Percentiles rank a stretch among this genome's conserved stretches.
phyloP scores from a whole-genome alignment of 2,888 invertebrate genomes.

The Protula sp. region DNA sequence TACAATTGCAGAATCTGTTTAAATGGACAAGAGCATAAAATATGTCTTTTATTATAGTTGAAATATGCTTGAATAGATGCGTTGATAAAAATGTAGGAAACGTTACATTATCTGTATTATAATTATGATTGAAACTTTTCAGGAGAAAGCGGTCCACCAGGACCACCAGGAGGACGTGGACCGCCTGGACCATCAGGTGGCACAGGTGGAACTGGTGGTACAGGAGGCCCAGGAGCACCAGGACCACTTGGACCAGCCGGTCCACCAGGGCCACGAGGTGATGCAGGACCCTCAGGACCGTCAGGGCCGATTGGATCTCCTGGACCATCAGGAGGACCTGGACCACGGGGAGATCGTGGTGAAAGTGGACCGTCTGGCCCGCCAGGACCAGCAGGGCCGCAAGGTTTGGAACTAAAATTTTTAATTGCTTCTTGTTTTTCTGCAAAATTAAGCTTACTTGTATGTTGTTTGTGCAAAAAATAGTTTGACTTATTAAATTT shows the following conservation, averaged over 20 bases:
- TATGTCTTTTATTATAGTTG: too few relatives aligned
- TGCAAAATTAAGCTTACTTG: too few relatives aligned
- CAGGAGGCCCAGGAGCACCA: constrained; percentile 11
- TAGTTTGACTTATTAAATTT: too few relatives aligned
- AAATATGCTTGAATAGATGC: too few relatives aligned
- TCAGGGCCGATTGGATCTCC: constrained; percentile 8
- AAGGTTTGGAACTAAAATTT: not conserved
- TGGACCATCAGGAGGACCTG: constrained; percentile 4
- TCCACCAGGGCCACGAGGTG: constrained; percentile 9
- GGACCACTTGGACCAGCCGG: constrained; percentile 15
- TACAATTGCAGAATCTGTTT: too few relatives aligned
- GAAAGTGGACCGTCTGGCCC: not conserved
- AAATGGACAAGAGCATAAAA: too few relatives aligned
- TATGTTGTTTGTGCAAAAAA: too few relatives aligned
- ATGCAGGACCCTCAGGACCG: constrained; percentile 3
- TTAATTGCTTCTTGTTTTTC: too few relatives aligned
- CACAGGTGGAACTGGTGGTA: constrained; percentile 7
- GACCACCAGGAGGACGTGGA: constrained; percentile 14
- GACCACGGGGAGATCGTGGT: constrained; percentile 1
- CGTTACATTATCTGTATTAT: too few relatives aligned
- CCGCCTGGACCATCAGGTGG: constrained; percentile 16
- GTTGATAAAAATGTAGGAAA: too few relatives aligned
- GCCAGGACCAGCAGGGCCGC: constrained; percentile 6
- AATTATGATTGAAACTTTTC: not conserved
- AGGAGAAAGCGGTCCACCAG: constrained; percentile 10